Base-by-base conservation (phyloP, 1,140 invertebrate genomes). In the Drosophila truncata region DNA sequence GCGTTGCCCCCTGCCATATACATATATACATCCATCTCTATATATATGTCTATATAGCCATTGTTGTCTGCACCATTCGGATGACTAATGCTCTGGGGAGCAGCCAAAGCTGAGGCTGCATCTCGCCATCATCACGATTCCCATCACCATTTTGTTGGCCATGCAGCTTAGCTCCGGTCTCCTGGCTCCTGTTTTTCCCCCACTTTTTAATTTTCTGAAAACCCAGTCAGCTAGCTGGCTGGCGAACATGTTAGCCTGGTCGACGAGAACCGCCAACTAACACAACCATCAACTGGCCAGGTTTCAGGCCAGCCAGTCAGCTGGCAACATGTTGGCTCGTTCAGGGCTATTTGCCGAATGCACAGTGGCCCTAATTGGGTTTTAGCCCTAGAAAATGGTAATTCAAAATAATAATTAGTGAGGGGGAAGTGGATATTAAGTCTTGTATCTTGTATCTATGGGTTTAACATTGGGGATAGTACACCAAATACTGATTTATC, bases 201-300 rank as follows among this genome's bases (percentile, higher is more conserved):
- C 13, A 14, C 14, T 47, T 47, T 47, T 16, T 10, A 29, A n/a
- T 27, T 49, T 18, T 10, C 0, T 16, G 2, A 33, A 20, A 16
- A 14, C 23, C 4, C 50, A 37, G 18, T 16, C 44, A 37, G 18
- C 33, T 33, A 18, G 59, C 42, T 31, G 23, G 60, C 42, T 41
- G 29, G 18, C 74, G 69, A 86, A 86, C 82, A 86, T 85, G 82
- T 86, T 86, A 72, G 70, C 44, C 70, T 39, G 55, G 67, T 59
- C 35, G 27, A 39, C 9, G 8, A 37, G 20, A 55, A 25, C 33
- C 20, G 52, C 52, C 52, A 55, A 37, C 52, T 55, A 55, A 55
- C 20, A 55, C 52, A 54, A 54, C 52, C 52, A 37, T 23, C 52
- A 54, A 37, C 20, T 11, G 27, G 35, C 18, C 61, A 16, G n/a